Base-by-base conservation (phyloP, 2,797 vertebrate species). In the Synanceia verrucosa region DNA sequence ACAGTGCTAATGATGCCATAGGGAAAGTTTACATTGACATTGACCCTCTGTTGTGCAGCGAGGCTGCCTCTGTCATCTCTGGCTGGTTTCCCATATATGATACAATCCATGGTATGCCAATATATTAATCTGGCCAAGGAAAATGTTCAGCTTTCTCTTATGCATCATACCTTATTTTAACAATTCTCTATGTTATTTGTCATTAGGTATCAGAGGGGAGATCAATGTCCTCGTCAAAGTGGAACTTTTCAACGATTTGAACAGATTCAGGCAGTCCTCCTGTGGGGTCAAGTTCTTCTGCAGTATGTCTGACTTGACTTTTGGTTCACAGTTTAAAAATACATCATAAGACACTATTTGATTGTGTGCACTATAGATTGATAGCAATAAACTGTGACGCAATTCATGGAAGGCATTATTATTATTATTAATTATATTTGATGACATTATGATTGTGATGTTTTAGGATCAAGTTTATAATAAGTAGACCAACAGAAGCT, bases 31-130 rank as follows among this genome's bases (percentile, higher is more conserved):
- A 99, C 90, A 99, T 99, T 63, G 98, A 99, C 80, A 99, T 99
- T 4, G 98, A 99, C 79, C 98, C 98, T 0, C 89, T 99, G 53
- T 94, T 99, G 33, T 99, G 95, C 36, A 97, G 90, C 57, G 98
- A 99, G 90, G 98, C 98, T 37, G 97, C 98, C 36, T 98, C 97
- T 0, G 95, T 98, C 74, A 99, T 99, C 88, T 99, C 97, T 7
- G 98, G 98, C 50, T 99, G 98, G 98, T 99, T 99, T 90, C 98
- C 98, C 19, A 99, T 99, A 85, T 99, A 99, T 62, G 98, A 99
- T 76, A 99, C 98, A 37, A 99, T 99, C 72, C 98, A 99, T 3
- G 98, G 98, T 99, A 91, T 5, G 41, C 57, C 4, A 57, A 24
- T 50, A 3, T 37, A 39, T 26, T 41, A 6, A 21, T 61, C 12